Evolutionary conservation across 2,113 vertebrate genomes (phyloP).

Genomic region (Excalfactoria chinensis): DNA sequence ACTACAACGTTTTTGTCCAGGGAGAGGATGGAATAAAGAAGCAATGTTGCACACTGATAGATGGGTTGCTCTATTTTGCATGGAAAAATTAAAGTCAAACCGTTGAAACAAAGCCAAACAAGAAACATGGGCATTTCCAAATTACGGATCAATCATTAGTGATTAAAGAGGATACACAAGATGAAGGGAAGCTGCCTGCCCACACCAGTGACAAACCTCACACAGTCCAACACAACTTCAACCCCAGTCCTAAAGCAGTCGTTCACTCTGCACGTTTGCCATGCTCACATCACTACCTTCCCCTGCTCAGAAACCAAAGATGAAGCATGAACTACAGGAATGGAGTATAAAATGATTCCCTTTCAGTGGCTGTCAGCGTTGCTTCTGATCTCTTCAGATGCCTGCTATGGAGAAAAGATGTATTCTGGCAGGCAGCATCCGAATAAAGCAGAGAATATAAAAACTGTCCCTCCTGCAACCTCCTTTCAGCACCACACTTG

Average conservation of each 20-base stretch:
- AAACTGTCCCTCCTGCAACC: not conserved
- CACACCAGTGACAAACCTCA: not conserved
- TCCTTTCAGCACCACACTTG: not conserved
- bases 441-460: not conserved
- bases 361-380: not conserved
- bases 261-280: not conserved
- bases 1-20: not conserved
- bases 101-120: not conserved
- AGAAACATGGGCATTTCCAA: not conserved
- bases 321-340: not conserved
- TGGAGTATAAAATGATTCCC: not conserved
- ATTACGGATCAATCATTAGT: constrained; percentile 19
- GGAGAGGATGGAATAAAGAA: not conserved
- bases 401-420: not conserved
- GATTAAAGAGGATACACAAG: not conserved
- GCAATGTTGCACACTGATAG: not conserved
- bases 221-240: not conserved
- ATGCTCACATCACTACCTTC: not conserved
- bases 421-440: not conserved
- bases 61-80: not conserved
- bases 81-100: not conserved
- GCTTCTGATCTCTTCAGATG: not conserved
- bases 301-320: not conserved
- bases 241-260: not conserved
- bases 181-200: not conserved